phyloP scores from a whole-genome alignment of 2,113 vertebrate species.

The Globicephala melas region DNA sequence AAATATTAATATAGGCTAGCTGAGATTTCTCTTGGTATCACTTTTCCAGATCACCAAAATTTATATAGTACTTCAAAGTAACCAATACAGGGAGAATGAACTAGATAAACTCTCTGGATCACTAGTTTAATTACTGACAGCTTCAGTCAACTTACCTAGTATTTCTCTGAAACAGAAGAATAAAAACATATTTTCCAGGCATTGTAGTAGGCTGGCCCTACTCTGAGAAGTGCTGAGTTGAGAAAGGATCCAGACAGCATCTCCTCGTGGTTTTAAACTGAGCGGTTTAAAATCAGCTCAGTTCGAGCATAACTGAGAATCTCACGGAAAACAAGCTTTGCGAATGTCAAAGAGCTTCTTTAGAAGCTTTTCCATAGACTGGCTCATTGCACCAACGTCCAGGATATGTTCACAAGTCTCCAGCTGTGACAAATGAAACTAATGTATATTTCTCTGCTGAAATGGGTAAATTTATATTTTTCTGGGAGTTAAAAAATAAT shows the following conservation, averaged over 20 bases:
- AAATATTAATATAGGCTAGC: slow-evolving; percentile 91
- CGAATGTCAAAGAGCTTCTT: background rate
- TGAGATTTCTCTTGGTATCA: slow-evolving; percentile 78
- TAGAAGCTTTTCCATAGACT: background rate
- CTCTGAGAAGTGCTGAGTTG: background rate
- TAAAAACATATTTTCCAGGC: slow-evolving; percentile 31
- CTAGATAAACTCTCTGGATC: slow-evolving; percentile 50
- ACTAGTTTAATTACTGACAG: slow-evolving; percentile 60
- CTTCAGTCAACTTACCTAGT: slow-evolving; percentile 53
- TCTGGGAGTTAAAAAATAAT: background rate
- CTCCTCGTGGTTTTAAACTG: background rate
- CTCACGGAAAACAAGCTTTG: background rate
- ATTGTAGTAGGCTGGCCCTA: background rate
- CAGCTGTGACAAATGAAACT: background rate
- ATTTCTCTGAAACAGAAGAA: slow-evolving; percentile 55
- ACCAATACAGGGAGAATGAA: slow-evolving; percentile 54
- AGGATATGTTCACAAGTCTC: background rate
- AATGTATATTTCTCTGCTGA: background rate
- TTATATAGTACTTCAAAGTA: slow-evolving; percentile 72
- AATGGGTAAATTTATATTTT: background rate
- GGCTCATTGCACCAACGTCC: accelerated
- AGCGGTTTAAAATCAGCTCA: background rate
- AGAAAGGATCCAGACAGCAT: background rate
- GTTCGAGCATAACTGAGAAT: no score
- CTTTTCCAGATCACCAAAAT: slow-evolving; percentile 85